phyloP scores from a whole-genome alignment of 2,888 invertebrate genomes.

The Nineta flava region DNA sequence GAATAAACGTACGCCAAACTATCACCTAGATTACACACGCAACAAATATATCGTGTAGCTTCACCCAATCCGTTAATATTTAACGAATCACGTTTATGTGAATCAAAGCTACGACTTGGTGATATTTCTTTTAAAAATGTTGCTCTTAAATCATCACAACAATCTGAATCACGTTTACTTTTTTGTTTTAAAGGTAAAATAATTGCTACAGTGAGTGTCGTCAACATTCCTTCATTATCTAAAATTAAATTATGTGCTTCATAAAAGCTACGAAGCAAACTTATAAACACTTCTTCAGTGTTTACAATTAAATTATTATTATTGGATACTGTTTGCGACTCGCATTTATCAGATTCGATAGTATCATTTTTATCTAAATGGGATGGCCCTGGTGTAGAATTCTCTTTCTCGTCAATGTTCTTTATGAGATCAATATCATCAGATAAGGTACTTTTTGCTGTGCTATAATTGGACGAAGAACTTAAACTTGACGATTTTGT shows the following conservation, averaged over 20 bases:
- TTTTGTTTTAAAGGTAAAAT: constrained; percentile 39
- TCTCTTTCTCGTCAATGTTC: neutral
- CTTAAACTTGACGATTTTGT: neutral
- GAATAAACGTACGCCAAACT: constrained; percentile 77
- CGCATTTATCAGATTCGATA: neutral
- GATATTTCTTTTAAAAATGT: neutral
- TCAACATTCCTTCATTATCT: constrained; percentile 65
- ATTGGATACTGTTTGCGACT: constrained; percentile 6
- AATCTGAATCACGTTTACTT: neutral
- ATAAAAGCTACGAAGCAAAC: constrained; percentile 63
- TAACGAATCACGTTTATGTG: neutral
- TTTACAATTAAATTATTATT: constrained; percentile 26
- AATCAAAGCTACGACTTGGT: neutral
- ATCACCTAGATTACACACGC: constrained; percentile 80
- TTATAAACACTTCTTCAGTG: constrained; percentile 58
- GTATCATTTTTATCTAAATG: constrained; percentile 18
- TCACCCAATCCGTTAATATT: neutral
- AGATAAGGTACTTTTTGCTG: neutral
- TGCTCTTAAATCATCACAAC: neutral
- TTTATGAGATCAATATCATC: neutral
- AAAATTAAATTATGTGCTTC: constrained; percentile 73
- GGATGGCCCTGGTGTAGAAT: constrained; percentile 21
- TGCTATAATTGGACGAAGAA: neutral
- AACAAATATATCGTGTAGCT: constrained; percentile 48
- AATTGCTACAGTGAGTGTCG: constrained; percentile 69